phyloP scores from a whole-genome alignment of 2,888 invertebrate species.

The Athripsodes cinereus region DNA sequence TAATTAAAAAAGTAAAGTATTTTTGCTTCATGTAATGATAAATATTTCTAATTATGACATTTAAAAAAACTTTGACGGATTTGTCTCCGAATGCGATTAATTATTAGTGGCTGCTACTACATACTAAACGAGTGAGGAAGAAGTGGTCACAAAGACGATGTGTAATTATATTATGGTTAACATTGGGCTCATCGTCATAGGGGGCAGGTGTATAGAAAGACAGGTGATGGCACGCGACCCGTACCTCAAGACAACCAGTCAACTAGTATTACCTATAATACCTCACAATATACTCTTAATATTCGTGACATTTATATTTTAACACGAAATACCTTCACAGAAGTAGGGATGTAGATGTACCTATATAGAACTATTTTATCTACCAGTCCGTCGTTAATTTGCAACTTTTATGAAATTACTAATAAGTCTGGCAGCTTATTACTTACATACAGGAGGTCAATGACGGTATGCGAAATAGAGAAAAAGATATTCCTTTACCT shows the following conservation, averaged over 20 bases:
- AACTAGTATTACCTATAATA: background rate
- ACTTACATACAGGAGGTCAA: too few relatives aligned
- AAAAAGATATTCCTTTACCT: too few relatives aligned
- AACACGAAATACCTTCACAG: background rate
- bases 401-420: background rate
- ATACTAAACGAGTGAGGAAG: too few relatives aligned
- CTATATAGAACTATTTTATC: background rate
- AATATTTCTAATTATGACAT: too few relatives aligned
- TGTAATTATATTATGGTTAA: background rate
- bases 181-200: background rate
- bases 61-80: too few relatives aligned
- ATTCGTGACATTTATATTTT: background rate
- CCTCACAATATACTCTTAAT: background rate
- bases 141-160: background rate
- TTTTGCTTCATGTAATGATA: too few relatives aligned
- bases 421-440: background rate
- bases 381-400: background rate
- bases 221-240: conserved; percentile 2
- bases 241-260: background rate
- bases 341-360: background rate
- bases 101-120: too few relatives aligned
- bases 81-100: too few relatives aligned
- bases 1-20: too few relatives aligned
- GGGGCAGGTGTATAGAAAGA: background rate
- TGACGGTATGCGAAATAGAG: too few relatives aligned